Percentiles rank a stretch among this genome's conserved stretches.
Conservation (phyloP, 30 jellyfish, hydroid and myxozoan species). For the Cassiopea xamachana region DNA sequence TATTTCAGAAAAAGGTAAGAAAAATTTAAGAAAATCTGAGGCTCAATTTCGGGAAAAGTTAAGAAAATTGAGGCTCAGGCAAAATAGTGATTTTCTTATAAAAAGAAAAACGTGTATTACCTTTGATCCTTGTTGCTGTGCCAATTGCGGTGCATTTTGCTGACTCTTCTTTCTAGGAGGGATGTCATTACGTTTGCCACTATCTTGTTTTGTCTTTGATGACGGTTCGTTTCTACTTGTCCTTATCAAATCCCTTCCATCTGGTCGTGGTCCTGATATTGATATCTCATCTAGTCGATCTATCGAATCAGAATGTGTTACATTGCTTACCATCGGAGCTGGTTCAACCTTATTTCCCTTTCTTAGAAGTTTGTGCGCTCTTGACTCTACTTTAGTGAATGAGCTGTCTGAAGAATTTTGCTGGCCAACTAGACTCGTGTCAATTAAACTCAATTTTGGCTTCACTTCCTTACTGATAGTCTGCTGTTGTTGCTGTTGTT, state of each 20-base stretch:
- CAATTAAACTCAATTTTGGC: conserved; percentile 33
- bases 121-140: conserved; percentile 9
- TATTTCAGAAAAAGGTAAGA: too few relatives aligned
- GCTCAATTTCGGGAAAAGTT: too few relatives aligned
- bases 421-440: conserved; percentile 21
- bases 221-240: conserved; percentile 2
- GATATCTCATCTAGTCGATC: conserved; percentile 95
- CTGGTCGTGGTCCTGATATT: conserved; percentile 97
- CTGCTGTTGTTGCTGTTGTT: conserved; percentile 26
- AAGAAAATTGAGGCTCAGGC: too few relatives aligned
- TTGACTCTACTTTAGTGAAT: conserved; percentile 69
- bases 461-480: conserved; percentile 20
- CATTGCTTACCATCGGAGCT: conserved; percentile 44
- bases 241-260: conserved; percentile 64
- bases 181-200: conserved; percentile 42
- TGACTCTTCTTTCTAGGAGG: conserved; percentile 57
- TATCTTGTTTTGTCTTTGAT: conserved; percentile 32
- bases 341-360: conserved; percentile 78
- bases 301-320: conserved; percentile 36
- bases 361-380: conserved; percentile 48
- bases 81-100: too few relatives aligned
- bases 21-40: too few relatives aligned
- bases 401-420: conserved; percentile 23
- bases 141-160: neutral
- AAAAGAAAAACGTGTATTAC: neutral